Evolutionary conservation across 2,888 invertebrate genomes (phyloP), one percentile per base, ranked within the genome.

Genomic region (Alitta virens): DNA sequence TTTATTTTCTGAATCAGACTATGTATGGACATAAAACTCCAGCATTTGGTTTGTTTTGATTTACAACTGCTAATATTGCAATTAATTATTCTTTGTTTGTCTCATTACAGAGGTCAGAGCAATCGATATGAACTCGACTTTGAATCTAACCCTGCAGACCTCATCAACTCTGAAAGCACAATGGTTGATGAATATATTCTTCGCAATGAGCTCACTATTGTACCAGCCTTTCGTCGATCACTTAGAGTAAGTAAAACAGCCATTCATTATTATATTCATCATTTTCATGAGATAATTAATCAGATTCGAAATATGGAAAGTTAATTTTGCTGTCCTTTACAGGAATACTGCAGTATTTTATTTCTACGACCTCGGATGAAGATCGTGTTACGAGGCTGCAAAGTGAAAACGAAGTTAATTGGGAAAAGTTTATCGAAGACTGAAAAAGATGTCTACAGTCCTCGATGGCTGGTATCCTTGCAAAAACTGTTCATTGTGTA

Each of bases 281-380:
- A 40, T 12, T 40, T 12, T 40, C 42, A 40, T 40, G 16, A 14
- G 42, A 12, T 14, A 14, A 16, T 40, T 40, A 14, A 40, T 14
- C n/a, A 40, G 16, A 40, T n/a, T n/a, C n/a, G n/a, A n/a, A n/a
- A n/a, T n/a, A n/a, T n/a, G n/a, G n/a, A n/a, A n/a, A n/a, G n/a
- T n/a, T n/a, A n/a, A n/a, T n/a, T n/a, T n/a, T n/a, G n/a, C n/a
- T 26, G 25, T 42, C 42, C 25, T 21, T 40, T 73, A 14, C 74
- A 79, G 78, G 75, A 77, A 63, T 81, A 81, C 61, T 77, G 76
- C 64, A 74, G 75, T 53, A 79, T 81, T 51, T 64, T 81, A 62
- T 81, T 75, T 63, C 65, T 80, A 51, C 75, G 78, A 56, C 81
- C 81, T 3, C 63, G 77, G 40, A 79, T 81, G 80, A 80, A 79